Percentiles rank a stretch among this genome's conserved stretches.
Conservation (phyloP, 2,797 vertebrate species). For the Diglossa cyanea region DNA sequence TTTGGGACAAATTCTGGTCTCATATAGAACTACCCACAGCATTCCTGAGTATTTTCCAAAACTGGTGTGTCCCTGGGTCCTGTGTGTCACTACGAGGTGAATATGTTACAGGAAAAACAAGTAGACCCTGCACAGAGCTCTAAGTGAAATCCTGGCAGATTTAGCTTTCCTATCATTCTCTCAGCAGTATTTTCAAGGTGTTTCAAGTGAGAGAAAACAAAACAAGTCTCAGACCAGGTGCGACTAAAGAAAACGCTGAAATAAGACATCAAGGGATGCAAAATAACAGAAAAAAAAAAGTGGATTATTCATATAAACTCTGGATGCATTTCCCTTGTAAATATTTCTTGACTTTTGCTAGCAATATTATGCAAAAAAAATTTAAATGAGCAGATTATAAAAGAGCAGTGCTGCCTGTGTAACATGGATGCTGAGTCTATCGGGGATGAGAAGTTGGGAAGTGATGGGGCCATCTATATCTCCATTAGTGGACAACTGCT, state of each 20-base stretch:
- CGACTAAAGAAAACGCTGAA: neutral
- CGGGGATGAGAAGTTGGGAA: neutral
- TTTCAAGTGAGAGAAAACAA: neutral
- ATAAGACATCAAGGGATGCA: neutral
- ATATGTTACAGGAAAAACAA: neutral
- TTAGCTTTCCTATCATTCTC: neutral
- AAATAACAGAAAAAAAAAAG: neutral
- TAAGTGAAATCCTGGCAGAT: neutral
- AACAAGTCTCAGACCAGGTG: neutral
- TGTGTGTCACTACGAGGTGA: neutral
- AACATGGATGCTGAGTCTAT: neutral
- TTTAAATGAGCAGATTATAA: neutral
- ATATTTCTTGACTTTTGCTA: neutral
- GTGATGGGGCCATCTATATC: neutral
- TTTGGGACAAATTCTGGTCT: neutral
- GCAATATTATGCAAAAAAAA: neutral
- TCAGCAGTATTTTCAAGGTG: neutral
- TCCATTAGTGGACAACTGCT: neutral
- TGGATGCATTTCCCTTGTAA: neutral
- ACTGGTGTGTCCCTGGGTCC: neutral
- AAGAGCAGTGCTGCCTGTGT: neutral
- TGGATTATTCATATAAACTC: neutral
- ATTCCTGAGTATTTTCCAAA: neutral
- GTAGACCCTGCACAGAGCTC: neutral
- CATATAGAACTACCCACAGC: accelerated